Evolutionary conservation across 2,113 vertebrate species (phyloP).

Genomic region (Rhombomys opimus): DNA sequence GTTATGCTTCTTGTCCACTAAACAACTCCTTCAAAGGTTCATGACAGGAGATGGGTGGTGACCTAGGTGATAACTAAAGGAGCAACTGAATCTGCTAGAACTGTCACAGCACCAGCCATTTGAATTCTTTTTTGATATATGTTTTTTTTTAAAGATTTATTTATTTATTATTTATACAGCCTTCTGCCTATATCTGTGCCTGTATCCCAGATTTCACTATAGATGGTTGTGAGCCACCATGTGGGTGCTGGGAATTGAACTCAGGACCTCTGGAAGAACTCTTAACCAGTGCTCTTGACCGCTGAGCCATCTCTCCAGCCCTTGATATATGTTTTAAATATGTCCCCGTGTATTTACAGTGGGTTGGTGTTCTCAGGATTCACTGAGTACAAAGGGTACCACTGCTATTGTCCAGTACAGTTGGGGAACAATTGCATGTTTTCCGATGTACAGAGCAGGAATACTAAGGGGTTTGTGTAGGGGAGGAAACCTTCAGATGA

Average conservation of each 20-base stretch:
- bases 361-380: not conserved
- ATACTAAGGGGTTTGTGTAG: not conserved
- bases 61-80: not conserved
- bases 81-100: not conserved
- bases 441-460: not conserved
- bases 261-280: no score
- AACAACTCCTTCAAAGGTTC: not conserved
- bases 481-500: not conserved
- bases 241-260: no score
- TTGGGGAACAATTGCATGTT: not conserved
- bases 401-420: not conserved
- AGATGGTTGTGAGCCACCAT: no score
- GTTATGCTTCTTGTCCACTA: not conserved
- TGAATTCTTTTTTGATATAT: not conserved
- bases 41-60: not conserved
- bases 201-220: no score
- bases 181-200: no score
- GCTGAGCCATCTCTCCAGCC: no score
- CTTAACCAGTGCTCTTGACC: no score
- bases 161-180: no score
- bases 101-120: not conserved
- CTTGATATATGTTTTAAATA: not conserved
- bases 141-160: no score
- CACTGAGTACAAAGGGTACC: not conserved
- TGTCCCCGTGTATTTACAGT: not conserved